Evolutionary conservation across 2,113 vertebrate species (phyloP), one percentile per base, ranked within the genome.

Genomic region (Cephalopterus ornatus): DNA sequence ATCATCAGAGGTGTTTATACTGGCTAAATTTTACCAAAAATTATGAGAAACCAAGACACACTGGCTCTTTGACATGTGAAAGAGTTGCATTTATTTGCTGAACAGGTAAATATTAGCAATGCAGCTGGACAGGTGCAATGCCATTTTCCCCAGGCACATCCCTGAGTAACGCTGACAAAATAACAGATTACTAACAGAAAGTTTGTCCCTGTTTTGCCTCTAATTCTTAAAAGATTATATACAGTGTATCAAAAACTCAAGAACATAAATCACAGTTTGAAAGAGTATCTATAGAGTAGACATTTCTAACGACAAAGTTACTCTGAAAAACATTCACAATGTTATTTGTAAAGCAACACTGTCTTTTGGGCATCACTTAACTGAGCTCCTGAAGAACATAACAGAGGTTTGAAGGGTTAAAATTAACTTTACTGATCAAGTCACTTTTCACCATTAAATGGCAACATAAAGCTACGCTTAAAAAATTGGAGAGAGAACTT

Each of bases 401-500:
- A 33, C 1, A 3, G 18, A 73, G 39, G 23, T 32, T 33, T 49
- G 23, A 87, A 71, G 47, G 27, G 8, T 85, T 82, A 72, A 88
- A 67, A 61, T 59, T 27, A 41, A 89, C 20, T 72, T 37, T 33
- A 74, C 7, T 1, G 0, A 74, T 44, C 12, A 68, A 53, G 32
- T 44, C 13, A 39, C n/a, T 55, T 74, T 62, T 28, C 46, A 74
- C 1, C 55, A 28, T 66, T 67, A 78, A 89, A 71, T 46, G 11
- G 30, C 28, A 50, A 9, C 44, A 71, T 39, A 71, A 89, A 89
- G 28, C 10, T 3, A 22, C 2, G 12, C 0, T 12, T 47, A 33
- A 61, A 84, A 47, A 52, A n/a, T 5, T 0, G 1, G 1, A 20
- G 9, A 19, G 3, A 87, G 2, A 81, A 72, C 4, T 50, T 50